Evolutionary conservation across 2,888 invertebrate species (phyloP).

Genomic region (Drosophila meridionalis): DNA sequence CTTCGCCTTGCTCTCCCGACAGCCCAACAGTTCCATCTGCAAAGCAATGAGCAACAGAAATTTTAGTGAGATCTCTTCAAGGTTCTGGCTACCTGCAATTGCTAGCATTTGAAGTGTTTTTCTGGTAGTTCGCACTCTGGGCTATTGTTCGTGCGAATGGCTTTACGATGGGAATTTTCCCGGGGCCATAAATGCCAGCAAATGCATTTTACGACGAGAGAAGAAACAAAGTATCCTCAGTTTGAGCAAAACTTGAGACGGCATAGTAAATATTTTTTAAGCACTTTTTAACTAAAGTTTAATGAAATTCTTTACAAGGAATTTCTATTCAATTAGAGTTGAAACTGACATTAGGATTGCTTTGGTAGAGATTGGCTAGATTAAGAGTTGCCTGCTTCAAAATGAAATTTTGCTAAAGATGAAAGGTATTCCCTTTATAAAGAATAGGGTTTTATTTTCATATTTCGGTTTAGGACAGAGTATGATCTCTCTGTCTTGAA

Average conservation of each 20-base stretch:
- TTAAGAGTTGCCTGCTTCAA: background rate
- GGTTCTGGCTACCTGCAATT: conserved; percentile 9
- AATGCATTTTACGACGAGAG: conserved; percentile 5
- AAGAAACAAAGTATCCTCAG: background rate
- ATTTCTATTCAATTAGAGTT: background rate
- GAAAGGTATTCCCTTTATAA: background rate
- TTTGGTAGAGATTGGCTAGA: too few species aligned
- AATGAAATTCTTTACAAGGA: conserved; percentile 6
- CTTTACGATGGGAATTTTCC: conserved; percentile 38
- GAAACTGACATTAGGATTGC: background rate
- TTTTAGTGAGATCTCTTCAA: conserved; percentile 13
- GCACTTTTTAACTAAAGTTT: conserved; percentile 25
- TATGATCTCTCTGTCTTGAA: too few species aligned
- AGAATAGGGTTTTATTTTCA: background rate
- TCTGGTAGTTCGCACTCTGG: conserved; percentile 12
- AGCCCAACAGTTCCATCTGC: conserved; percentile 84
- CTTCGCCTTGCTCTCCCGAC: conserved; percentile 76
- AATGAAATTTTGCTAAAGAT: background rate
- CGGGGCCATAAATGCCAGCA: conserved; percentile 17
- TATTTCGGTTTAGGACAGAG: too few species aligned
- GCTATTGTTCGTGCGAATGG: conserved; percentile 11
- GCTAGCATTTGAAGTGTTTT: conserved; percentile 13
- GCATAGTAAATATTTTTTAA: conserved; percentile 2
- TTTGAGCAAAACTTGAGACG: background rate
- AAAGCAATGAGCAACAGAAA: conserved; percentile 35